These are phyloP conservation scores for Enteromius anoplus DNA, from an alignment of 2,797 vertebrate species.

Conservation along the genomic window DNA sequence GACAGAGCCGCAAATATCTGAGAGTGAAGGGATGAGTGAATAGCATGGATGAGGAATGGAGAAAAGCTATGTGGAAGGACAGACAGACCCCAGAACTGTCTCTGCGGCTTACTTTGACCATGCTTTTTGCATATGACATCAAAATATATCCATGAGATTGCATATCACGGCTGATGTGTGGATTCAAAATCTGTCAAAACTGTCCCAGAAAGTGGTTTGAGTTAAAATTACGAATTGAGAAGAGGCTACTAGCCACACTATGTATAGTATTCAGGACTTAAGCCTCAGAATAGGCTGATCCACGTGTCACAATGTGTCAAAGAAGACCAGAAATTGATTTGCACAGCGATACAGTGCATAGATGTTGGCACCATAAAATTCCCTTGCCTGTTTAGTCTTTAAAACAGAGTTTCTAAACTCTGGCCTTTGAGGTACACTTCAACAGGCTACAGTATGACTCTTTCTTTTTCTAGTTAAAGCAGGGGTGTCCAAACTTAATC, in stretches of 20 bases:
- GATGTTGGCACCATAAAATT: neutral
- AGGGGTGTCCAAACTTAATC: neutral
- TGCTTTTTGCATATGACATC: slow-evolving; percentile 13
- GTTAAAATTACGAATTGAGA: neutral
- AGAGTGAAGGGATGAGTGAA: slow-evolving; percentile 26
- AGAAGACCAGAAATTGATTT: neutral
- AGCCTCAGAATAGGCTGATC: neutral
- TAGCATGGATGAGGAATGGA: slow-evolving; percentile 3
- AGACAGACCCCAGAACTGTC: slow-evolving; percentile 29
- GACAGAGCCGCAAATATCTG: slow-evolving; percentile 23
- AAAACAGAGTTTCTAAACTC: neutral
- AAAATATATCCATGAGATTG: slow-evolving; percentile 10
- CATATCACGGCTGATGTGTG: slow-evolving; percentile 2
- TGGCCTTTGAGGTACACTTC: no score
- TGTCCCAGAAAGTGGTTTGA: slow-evolving; percentile 5
- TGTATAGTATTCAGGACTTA: slow-evolving; percentile 13
- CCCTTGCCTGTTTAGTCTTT: neutral
- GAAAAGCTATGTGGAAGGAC: slow-evolving; percentile 2
- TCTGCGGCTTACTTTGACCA: neutral
- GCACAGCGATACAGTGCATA: neutral
- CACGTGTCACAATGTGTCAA: neutral
- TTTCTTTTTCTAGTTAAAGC: neutral
- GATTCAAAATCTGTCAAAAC: slow-evolving; percentile 12
- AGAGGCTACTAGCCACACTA: neutral
- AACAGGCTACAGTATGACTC: no score